Base-by-base conservation (phyloP, 2,888 invertebrate species). In the Cepaea hortensis region DNA sequence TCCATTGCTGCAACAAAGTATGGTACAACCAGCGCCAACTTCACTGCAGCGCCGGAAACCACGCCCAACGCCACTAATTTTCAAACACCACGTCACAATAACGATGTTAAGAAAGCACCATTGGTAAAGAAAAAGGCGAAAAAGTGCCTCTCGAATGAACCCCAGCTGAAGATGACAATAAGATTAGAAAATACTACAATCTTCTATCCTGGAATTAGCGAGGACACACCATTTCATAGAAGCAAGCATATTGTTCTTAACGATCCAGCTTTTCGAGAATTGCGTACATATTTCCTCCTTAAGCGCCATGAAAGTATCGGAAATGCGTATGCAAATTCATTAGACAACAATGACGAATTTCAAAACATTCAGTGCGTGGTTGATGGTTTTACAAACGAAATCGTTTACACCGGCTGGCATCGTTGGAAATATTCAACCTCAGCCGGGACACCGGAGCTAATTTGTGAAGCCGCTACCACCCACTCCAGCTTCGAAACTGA, bases 371-470 rank as follows among this genome's bases (percentile, higher is more conserved):
- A 77, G 13, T 77, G 77, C 23, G 9, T n/a, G 77, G 77, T 77
- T 23, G 20, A 77, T 15, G 55, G 61, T 46, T 1, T 77, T 18
- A 15, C 77, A 46, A 5, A 77, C 13, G 77, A 77, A 55, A 3
- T 77, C 13, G n/a, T 77, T 0, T 77, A 77, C 23, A 77, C 3
- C 13, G 77, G 77, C 48, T 77, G 77, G 77, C 77, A 77, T 55
- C 55, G 61, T 9, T 77, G 77, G 77, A 55, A 77, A 11, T n/a
- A 77, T 20, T 50, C 50, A 5, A 11, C 9, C n/a, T 61, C 23
- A 0, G n/a, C 13, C 3, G 23, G 55, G 6, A 61, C 77, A 61
- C 7, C 77, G 6, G 55, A 55, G 55, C 55, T 77, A 23, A 77
- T 0, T 3, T 77, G 77, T 23, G 77, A 77, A 9, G n/a, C 23